phyloP scores from a whole-genome alignment of 2,113 vertebrate genomes.

The Ovis aries region ARS-UI_Ramb_v3.0 NC_056067.1:19035001-19035500 shows the following conservation, averaged over 20 bases:
- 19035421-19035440: not conserved
- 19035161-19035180: not conserved
- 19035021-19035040: not conserved
- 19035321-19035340: not conserved
- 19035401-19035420: not conserved
- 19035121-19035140: not conserved
- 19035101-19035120: not conserved
- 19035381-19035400: not conserved
- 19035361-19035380: not conserved
- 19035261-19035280: fast-evolving
- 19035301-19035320: not conserved
- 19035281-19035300: not conserved
- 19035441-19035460: not conserved
- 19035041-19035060: not conserved
- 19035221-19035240: not conserved
- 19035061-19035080: not conserved
- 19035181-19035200: not conserved
- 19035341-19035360: not conserved
- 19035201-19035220: not conserved
- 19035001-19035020: not conserved
- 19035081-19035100: not conserved
- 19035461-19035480: not conserved
- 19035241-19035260: not conserved
- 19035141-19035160: not conserved
- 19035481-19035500: not conserved